These are phyloP conservation scores for Perithous albicinctus DNA, from an alignment of 2,888 invertebrate species.

Conservation along the genomic window DNA sequence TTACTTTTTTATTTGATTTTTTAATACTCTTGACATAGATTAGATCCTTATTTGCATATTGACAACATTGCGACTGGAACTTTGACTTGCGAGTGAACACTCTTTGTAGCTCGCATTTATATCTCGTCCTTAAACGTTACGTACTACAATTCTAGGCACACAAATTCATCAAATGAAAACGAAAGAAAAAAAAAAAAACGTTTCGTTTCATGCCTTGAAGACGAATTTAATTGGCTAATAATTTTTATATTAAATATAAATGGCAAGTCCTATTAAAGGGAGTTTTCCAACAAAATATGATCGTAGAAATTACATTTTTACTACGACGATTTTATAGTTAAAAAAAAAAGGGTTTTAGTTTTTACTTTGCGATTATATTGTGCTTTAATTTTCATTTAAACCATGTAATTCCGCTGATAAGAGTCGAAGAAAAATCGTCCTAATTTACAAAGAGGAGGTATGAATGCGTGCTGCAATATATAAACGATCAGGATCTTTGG, in stretches of 20 bases:
- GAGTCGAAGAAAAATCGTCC: neutral
- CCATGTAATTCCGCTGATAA: neutral
- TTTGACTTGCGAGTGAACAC: neutral
- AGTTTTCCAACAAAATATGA: neutral
- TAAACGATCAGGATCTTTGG: conserved; percentile 36
- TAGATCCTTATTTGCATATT: neutral
- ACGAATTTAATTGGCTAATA: neutral
- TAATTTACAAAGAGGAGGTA: conserved; percentile 3
- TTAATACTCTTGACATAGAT: conserved; percentile 39
- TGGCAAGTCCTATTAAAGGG: neutral
- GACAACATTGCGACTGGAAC: conserved; percentile 17
- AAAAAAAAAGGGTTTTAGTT: neutral
- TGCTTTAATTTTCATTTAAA: neutral
- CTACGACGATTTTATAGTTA: neutral
- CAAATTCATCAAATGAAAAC: too few relatives aligned
- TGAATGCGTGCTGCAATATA: neutral
- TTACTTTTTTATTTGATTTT: conserved; percentile 11
- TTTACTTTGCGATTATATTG: neutral
- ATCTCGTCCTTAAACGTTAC: neutral
- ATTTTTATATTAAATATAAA: conserved; percentile 2
- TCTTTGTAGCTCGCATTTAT: neutral
- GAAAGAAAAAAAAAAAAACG: too few relatives aligned
- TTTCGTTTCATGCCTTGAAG: too few relatives aligned
- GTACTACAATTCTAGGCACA: too few relatives aligned
- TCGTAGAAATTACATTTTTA: neutral